These are phyloP conservation scores for Lanius collurio DNA, from an alignment of 2,113 vertebrate genomes.

Conservation along the genomic window DNA sequence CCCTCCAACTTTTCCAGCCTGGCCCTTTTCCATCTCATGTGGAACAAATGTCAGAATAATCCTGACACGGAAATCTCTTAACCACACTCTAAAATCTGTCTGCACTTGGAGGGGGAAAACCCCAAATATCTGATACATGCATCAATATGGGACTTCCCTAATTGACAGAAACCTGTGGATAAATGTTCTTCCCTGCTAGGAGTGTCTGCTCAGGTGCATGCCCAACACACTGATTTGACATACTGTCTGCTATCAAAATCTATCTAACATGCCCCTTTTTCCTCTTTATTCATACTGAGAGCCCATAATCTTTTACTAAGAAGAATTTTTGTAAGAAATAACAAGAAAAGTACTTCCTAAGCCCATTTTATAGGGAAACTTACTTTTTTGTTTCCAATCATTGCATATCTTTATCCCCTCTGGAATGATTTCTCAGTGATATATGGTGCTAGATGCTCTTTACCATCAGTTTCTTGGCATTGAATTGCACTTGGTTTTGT, in stretches of 20 bases:
- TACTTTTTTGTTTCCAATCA: background rate
- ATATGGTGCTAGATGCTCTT: constrained; percentile 29
- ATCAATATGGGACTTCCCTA: background rate
- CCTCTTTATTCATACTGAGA: background rate
- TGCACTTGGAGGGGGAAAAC: fast-evolving
- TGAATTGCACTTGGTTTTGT: background rate
- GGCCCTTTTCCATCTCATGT: background rate
- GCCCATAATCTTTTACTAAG: background rate
- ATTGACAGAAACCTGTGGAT: background rate
- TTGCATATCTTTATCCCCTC: constrained; percentile 41
- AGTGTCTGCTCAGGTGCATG: background rate
- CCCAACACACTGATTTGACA: background rate
- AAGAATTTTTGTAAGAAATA: constrained; percentile 19
- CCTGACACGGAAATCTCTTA: background rate
- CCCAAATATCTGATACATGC: background rate
- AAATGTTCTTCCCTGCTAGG: background rate
- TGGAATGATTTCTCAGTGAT: constrained; percentile 1
- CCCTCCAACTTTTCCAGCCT: background rate
- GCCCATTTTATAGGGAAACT: constrained; percentile 8
- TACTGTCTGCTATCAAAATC: background rate
- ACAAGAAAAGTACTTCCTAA: background rate
- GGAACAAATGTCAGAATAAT: background rate
- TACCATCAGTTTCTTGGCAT: constrained; percentile 39
- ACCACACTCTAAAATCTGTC: background rate
- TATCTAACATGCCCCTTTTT: background rate